Evolutionary conservation across 2,797 vertebrate species (phyloP), one percentile per base, ranked within the genome.

Genomic region (Champsocephalus gunnari): DNA sequence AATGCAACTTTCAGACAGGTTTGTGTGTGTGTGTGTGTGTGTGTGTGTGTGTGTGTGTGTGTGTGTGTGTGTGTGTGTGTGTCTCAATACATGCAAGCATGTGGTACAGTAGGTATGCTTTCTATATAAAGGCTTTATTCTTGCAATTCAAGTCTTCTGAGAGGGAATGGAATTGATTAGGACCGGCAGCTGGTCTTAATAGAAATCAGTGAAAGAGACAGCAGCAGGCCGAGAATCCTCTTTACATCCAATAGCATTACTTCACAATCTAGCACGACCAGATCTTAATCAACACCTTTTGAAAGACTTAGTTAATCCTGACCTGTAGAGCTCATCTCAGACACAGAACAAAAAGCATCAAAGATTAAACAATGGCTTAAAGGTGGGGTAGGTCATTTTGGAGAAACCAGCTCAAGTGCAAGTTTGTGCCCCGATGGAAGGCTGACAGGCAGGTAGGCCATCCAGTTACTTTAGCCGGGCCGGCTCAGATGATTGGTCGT

Each of bases 131-230:
- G 49, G 73, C 21, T 73, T 71, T 89, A 71, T 88, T 91, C 80
- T 77, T 81, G 83, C 82, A 91, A 88, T 72, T 17, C 19, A 78
- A 87, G 84, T 87, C 80, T 75, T 81, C 74, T 44, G 59, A 86
- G 76, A 82, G 70, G 48, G 62, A 74, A 83, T 88, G 87, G 87
- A 89, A 92, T 79, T 77, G 68, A 92, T 90, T 86, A 87, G 43
- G 56, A n/a, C 24, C 14, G 6, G 28, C 75, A 80, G 65, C 62
- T 61, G 60, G 55, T 79, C 48, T 62, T 75, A 73, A 73, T 61
- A 38, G 58, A 73, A 82, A 68, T 79, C 55, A 47, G 80, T 53
- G 66, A 80, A 51, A 47, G 57, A 74, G 21, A 17, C 21, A 24
- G 68, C 62, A 41, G 41, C 55, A 28, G 51, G 63, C 16, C 56